Percentiles rank a stretch among this genome's conserved stretches.
phyloP scores from a whole-genome alignment of 2,888 invertebrate genomes.

The Eupithecia vulgata region DNA sequence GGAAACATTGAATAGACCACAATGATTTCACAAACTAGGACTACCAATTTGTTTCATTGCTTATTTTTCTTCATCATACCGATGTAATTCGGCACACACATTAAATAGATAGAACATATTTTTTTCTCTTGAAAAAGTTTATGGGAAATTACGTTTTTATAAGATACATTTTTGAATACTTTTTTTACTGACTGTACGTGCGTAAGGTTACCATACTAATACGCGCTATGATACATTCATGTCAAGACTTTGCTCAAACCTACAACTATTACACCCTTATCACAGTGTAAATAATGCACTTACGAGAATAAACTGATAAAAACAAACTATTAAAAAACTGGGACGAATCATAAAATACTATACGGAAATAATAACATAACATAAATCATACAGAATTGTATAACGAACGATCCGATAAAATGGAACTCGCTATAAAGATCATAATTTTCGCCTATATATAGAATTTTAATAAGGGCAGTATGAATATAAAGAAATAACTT shows the following conservation, averaged over 20 bases:
- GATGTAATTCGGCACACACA: neutral
- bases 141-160: neutral
- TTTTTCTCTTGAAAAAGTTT: neutral
- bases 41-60: conserved; percentile 11
- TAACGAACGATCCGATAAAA: neutral
- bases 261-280: conserved; percentile 79
- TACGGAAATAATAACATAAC: conserved; percentile 49
- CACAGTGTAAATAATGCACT: conserved; percentile 84
- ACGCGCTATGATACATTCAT: conserved; percentile 60
- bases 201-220: conserved; percentile 40
- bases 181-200: conserved; percentile 18
- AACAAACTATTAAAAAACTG: conserved; percentile 56
- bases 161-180: conserved; percentile 1
- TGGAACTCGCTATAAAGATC: conserved; percentile 1
- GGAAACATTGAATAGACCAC: conserved; percentile 5
- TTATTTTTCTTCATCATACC: neutral
- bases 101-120: neutral
- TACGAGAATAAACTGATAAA: conserved; percentile 69
- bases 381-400: conserved; percentile 46
- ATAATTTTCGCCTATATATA: neutral
- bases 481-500: conserved; percentile 42
- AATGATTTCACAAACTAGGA: conserved; percentile 14
- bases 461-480: neutral
- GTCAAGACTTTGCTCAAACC: conserved; percentile 75
- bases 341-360: conserved; percentile 57